Evolutionary conservation across 2,113 vertebrate species (phyloP).

Genomic region (Lepus americanus): DNA sequence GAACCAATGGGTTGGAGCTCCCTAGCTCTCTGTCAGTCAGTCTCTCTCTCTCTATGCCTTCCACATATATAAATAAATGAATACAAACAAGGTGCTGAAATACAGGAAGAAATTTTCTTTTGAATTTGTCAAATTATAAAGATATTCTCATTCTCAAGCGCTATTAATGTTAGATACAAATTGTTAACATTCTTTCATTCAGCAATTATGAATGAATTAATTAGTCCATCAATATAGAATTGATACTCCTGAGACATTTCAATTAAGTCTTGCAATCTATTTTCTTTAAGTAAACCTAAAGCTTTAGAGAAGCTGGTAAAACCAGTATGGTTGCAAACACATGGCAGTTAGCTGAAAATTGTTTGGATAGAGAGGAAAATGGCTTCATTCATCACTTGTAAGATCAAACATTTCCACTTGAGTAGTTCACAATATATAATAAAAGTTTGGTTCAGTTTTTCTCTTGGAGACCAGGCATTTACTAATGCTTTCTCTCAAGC

Average conservation of each 20-base stretch:
- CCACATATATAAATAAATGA: too few species aligned
- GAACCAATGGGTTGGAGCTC: too few species aligned
- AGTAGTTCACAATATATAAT: constrained; percentile 60
- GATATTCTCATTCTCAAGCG: not conserved
- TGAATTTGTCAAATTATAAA: constrained; percentile 44
- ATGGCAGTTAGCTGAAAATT: constrained; percentile 54
- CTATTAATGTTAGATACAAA: not conserved
- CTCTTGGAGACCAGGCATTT: not conserved
- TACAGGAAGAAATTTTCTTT: not conserved
- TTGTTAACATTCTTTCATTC: constrained; percentile 36
- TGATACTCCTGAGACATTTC: constrained; percentile 42
- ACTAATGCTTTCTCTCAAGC: constrained; percentile 34
- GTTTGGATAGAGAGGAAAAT: constrained; percentile 55
- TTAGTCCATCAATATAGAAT: not conserved
- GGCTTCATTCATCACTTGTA: constrained; percentile 2
- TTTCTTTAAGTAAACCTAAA: constrained; percentile 61
- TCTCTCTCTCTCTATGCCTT: too few species aligned
- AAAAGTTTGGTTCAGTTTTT: constrained; percentile 36
- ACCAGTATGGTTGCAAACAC: constrained; percentile 15
- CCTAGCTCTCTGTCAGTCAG: too few species aligned
- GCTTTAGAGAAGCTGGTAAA: constrained; percentile 40
- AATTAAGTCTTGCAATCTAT: constrained; percentile 44
- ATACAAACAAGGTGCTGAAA: not conserved
- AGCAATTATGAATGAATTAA: constrained; percentile 51
- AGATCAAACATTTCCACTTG: constrained; percentile 64